phyloP scores from a whole-genome alignment of 1,140 invertebrate genomes.

The Whitmania pigra region DNA sequence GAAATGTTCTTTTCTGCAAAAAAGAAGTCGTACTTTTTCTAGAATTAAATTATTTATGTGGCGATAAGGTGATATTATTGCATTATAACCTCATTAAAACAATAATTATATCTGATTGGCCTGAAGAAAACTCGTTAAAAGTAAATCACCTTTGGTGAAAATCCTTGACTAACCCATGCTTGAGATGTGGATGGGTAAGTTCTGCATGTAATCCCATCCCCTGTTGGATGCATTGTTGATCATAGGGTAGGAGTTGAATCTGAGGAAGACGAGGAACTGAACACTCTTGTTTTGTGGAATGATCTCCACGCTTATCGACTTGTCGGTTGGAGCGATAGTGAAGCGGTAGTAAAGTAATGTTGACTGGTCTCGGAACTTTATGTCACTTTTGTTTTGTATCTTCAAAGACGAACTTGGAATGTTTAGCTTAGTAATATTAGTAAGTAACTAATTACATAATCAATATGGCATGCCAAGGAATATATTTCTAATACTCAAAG shows the following conservation, averaged over 20 bases:
- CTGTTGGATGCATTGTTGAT: slow-evolving; percentile 17
- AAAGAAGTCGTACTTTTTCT: not conserved
- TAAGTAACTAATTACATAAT: no score
- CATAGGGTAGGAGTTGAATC: slow-evolving; percentile 26
- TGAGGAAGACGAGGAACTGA: slow-evolving; percentile 30
- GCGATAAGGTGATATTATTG: slow-evolving; percentile 1
- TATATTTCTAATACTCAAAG: no score
- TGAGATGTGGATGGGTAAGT: slow-evolving; percentile 18
- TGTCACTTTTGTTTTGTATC: slow-evolving; percentile 21
- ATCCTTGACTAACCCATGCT: no score
- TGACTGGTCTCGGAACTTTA: slow-evolving; percentile 17
- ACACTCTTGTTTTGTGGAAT: slow-evolving; percentile 7
- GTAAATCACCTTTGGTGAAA: no score
- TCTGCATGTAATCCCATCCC: slow-evolving; percentile 26
- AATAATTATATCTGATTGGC: no score
- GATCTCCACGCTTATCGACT: slow-evolving; percentile 21
- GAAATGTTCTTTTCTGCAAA: not conserved
- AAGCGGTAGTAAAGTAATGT: slow-evolving; percentile 21
- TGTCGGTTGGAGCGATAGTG: slow-evolving; percentile 9
- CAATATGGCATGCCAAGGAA: no score
- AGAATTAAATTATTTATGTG: slow-evolving; percentile 9
- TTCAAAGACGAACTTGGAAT: slow-evolving; percentile 25
- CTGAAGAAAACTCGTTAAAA: no score
- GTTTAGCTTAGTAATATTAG: not conserved
- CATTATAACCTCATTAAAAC: slow-evolving; percentile 2